Evolutionary conservation across 2,888 invertebrate species (phyloP), one percentile per base, ranked within the genome.

Genomic region (Mystacides longicornis): DNA sequence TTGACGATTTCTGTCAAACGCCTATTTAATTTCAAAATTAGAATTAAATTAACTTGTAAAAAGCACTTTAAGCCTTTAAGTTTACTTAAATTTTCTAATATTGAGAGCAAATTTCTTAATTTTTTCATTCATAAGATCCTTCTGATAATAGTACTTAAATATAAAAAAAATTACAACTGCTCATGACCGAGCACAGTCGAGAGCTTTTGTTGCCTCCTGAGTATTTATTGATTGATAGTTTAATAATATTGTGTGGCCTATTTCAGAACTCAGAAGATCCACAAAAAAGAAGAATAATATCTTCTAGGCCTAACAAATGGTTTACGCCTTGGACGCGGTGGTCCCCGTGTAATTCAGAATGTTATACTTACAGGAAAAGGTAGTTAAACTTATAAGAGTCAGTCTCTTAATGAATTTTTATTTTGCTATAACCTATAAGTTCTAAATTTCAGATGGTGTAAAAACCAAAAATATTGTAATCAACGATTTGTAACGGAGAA

Each of bases 281-380:
- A n/a, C 48, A 49, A 9, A 53, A 53, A 43, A 58, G 50, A 20
- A 58, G 42, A 47, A 52, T 61, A 33, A 46, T 57, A 20, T 58
- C 60, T 5, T 57, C 58, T 53, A 66, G 65, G 56, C 60, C 64
- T 43, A 64, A 62, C 23, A 74, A 75, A 63, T 72, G 69, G 60
- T 89, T 86, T 66, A 83, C 85, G 1, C 81, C 81, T 62, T 95
- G 94, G 93, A 85, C 86, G 37, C 74, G 82, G 23, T 95, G 94
- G 94, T 86, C 86, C 1, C 73, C 82, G 11, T 95, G 94, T 67
- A 85, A 87, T 0, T 77, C 81, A 59, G 81, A 83, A 62, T 95
- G 95, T 68, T 84, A 85, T 18, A 92, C 93, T 2, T 78, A 85
- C 33, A 79, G 95, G 63, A 80, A 81, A 67, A 85, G 86, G 88